Evolutionary conservation across 2,113 vertebrate genomes (phyloP), one percentile per base, ranked within the genome.

Genomic region (Campylomormyrus tamandua): DNA sequence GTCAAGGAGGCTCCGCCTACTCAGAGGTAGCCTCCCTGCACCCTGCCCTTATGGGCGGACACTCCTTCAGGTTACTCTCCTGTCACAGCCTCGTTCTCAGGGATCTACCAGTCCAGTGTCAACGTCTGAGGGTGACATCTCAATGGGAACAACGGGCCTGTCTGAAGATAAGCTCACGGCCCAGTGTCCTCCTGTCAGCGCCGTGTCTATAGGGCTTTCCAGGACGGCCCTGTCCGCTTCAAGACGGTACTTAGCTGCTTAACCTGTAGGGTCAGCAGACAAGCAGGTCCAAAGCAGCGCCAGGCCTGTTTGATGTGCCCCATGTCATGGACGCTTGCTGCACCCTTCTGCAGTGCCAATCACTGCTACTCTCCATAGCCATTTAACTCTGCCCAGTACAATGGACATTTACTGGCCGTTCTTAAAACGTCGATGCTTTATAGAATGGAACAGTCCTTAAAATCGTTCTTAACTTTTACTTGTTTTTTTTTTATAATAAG

Each of bases 11-110:
- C 92, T 93, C 92, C 89, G 10, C 42, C 49, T 88, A 4, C 50
- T 56, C 86, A n/a, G 35, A 27, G 56, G 56, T n/a, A 53, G 21
- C 35, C n/a, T 39, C 50, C 58, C 31, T 5, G 91, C 90, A 91
- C 77, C 24, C 74, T 45, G 62, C 87, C 87, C 66, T 50, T 83
- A 89, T 88, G 62, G 80, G 70, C 9, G 70, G 50, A 45, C 56
- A 8, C 91, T 92, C 91, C 96, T 27, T 94, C 91, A 91, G 96
- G 97, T 97, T 94, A 93, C 94, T 93, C 96, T 96, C 95, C 96
- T 96, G 96, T 97, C 95, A 96, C 95, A 9, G 24, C 24, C 93
- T 92, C 94, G 3, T 1, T 87, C 15, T 93, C 90, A 92, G 31
- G 49, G 49, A 53, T 27, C 31, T 9, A 17, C 17, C 86, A 53